Base-by-base conservation (phyloP, 2,888 invertebrate species). In the Aethes cnicana region DNA sequence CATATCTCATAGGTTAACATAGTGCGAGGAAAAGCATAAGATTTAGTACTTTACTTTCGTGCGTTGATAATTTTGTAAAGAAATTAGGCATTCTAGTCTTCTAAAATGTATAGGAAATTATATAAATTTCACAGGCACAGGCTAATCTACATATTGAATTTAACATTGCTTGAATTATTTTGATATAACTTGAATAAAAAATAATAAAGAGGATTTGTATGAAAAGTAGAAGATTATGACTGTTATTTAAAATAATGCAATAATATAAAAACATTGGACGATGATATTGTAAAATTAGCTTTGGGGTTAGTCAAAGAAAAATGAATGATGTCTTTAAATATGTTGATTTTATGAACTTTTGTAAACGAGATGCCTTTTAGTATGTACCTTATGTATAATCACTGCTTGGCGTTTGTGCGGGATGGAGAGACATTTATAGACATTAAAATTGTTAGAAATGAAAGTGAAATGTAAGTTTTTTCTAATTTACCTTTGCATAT, bases 291-390 rank as follows among this genome's bases (percentile, higher is more conserved):
- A n/a, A n/a, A n/a, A n/a, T n/a, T n/a, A n/a, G n/a, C n/a, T n/a
- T n/a, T n/a, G n/a, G n/a, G n/a, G n/a, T n/a, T n/a, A n/a, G n/a
- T n/a, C n/a, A n/a, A n/a, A n/a, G n/a, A n/a, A n/a, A n/a, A n/a
- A n/a, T n/a, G n/a, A n/a, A n/a, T n/a, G n/a, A n/a, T n/a, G n/a
- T n/a, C n/a, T n/a, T n/a, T 36, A 16, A n/a, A 54, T 48, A 42
- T 9, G 21, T 50, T 17, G 25, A 25, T 9, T 4, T 12, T 17
- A 18, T 35, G n/a, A 33, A n/a, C 7, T 17, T 39, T 28, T 52
- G 39, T 52, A 46, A 72, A 74, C 71, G 64, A 72, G 76, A 74
- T 78, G 80, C 79, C 80, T 79, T 78, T 71, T 76, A 78, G 77
- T 68, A 55, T 69, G 69, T 75, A 73, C 67, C 69, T 68, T 50